Percentiles rank a stretch among this genome's conserved stretches.
Evolutionary conservation across 2,888 invertebrate species (phyloP).

Genomic region (Platerodrilus igneus): DNA sequence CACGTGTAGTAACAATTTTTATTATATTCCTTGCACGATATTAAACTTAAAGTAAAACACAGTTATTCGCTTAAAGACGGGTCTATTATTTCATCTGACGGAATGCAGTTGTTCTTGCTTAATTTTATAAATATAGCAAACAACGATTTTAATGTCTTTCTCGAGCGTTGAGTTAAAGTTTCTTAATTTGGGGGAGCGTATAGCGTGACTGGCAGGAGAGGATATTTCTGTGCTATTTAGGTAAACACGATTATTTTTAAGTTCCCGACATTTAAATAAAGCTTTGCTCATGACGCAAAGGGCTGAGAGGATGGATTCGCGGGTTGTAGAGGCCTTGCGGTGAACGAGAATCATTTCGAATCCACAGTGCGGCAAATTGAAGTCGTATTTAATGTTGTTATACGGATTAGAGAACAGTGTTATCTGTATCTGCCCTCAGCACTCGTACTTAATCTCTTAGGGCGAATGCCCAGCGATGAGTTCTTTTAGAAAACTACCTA

Average conservation of each 20-base stretch:
- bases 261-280: slow-evolving; percentile 35
- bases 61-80: too few species aligned
- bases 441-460: slow-evolving; percentile 45
- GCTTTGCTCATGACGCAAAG: slow-evolving; percentile 31
- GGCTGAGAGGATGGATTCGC: slow-evolving; percentile 34
- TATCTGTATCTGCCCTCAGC: slow-evolving; percentile 47
- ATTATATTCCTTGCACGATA: too few species aligned
- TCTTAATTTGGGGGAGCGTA: slow-evolving; percentile 34
- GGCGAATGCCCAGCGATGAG: slow-evolving; percentile 27
- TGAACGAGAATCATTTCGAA: slow-evolving; percentile 45
- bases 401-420: slow-evolving; percentile 47
- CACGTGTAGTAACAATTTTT: too few species aligned
- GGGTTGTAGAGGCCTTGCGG: slow-evolving; percentile 41
- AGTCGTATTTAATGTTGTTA: slow-evolving; percentile 54
- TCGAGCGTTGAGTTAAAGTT: slow-evolving; percentile 28
- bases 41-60: too few species aligned
- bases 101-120: slow-evolving; percentile 32
- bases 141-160: slow-evolving; percentile 37
- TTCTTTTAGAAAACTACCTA: slow-evolving; percentile 23
- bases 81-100: slow-evolving; percentile 30
- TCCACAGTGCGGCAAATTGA: slow-evolving; percentile 53
- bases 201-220: slow-evolving; percentile 32
- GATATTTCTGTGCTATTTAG: slow-evolving; percentile 34
- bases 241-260: slow-evolving; percentile 38
- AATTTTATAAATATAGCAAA: slow-evolving; percentile 37